Evolutionary conservation across 2,888 invertebrate species (phyloP), one percentile per base, ranked within the genome.

Genomic region (Tanypteryx hageni): DNA sequence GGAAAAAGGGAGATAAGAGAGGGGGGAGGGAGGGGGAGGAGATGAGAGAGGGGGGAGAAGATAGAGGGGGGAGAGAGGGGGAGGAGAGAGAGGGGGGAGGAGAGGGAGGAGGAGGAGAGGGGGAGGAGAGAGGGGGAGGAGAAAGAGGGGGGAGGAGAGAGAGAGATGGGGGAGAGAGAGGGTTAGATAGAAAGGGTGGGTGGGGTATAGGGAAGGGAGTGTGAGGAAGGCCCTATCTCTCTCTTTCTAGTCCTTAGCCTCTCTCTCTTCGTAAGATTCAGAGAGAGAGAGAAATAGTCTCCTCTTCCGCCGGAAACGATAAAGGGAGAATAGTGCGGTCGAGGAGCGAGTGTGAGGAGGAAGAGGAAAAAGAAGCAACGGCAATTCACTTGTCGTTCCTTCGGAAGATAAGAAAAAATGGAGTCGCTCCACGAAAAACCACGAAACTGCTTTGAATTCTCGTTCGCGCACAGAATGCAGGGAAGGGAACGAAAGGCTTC

Each of bases 231-330:
- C 5, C 44, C 44, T 44, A 44, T 44, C 44, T 44, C 44, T 44
- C 44, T 44, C 44, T 44, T 5, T 44, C 44, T 44, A 44, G 44
- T 44, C 44, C 44, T 44, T 44, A 44, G 5, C n/a, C n/a, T n/a
- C 3, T 44, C 1, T 44, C 44, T 44, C 76, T 76, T 13, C 76
- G 22, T 27, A 13, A 27, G 76, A 76, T 76, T 76, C 76, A 16
- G 83, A 13, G 83, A 56, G 56, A 44, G 89, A 68, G 61, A 44
- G 64, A 89, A 44, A 64, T 31, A 27, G 64, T 31, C 61, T 44
- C 44, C 64, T 58, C 89, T 89, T 89, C 89, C 89, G 89, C 44
- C 89, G 89, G 89, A 89, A 89, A 89, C 89, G 89, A 89, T 68
- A 64, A 76, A 76, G 76, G 76, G 22, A 22, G 59, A 86, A 86